Percentiles rank a stretch among this genome's conserved stretches.
phyloP scores from a whole-genome alignment of 2,797 vertebrate genomes.

The Neolamprologus multifasciatus region DNA sequence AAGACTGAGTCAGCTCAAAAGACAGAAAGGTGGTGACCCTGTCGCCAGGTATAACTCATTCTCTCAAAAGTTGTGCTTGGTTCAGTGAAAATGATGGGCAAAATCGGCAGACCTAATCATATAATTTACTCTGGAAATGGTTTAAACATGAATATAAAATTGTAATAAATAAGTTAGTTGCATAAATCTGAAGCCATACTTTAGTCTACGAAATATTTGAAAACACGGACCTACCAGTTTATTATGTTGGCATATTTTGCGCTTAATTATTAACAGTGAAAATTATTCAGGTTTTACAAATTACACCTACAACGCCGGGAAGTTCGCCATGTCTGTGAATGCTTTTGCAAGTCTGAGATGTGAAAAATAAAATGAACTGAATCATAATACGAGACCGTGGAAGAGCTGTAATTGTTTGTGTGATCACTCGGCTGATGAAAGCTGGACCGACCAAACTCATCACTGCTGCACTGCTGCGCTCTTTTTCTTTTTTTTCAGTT shows the following conservation, averaged over 20 bases:
- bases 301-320: background rate
- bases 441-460: background rate
- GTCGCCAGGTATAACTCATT: background rate
- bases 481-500: background rate
- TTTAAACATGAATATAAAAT: background rate
- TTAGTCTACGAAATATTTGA: background rate
- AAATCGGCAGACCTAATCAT: background rate
- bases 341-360: background rate
- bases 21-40: background rate
- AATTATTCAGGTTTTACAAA: background rate
- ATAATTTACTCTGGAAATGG: background rate
- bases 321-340: background rate
- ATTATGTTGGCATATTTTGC: background rate
- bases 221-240: background rate
- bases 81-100: background rate
- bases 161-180: background rate
- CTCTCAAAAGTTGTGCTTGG: background rate
- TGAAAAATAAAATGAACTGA: background rate
- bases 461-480: background rate
- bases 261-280: background rate
- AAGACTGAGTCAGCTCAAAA: background rate
- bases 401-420: background rate
- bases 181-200: background rate
- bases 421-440: background rate
- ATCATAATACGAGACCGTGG: background rate